phyloP scores from a whole-genome alignment of 2,888 invertebrate species.

The Tribolium freemani region DNA sequence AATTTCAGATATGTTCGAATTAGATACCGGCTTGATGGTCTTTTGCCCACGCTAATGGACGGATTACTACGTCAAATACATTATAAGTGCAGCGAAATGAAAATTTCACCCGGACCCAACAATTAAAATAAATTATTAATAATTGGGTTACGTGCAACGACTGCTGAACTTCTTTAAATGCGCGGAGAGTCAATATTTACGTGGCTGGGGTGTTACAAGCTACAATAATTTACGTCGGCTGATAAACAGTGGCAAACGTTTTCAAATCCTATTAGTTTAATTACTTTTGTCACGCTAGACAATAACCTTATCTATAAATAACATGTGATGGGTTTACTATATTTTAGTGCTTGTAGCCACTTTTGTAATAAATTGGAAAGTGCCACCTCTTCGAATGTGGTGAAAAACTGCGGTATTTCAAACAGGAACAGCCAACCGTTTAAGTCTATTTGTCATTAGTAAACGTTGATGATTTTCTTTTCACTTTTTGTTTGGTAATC shows the following conservation, averaged over 20 bases:
- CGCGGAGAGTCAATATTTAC: not conserved
- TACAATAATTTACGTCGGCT: slow-evolving; percentile 3
- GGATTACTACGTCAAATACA: slow-evolving; percentile 4
- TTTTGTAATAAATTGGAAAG: not conserved
- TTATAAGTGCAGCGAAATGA: not conserved
- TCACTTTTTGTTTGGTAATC: slow-evolving; percentile 49
- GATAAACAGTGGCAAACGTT: slow-evolving; percentile 19
- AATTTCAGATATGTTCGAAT: slow-evolving; percentile 40
- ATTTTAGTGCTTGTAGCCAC: not conserved
- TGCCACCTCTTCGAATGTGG: not conserved
- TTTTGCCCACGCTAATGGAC: slow-evolving; percentile 18
- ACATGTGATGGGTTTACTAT: slow-evolving; percentile 8
- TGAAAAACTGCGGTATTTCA: slow-evolving; percentile 20
- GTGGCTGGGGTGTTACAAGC: not conserved
- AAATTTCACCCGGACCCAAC: not conserved
- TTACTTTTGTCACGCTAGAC: slow-evolving; percentile 31
- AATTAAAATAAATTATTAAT: too few species aligned
- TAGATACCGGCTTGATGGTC: slow-evolving; percentile 15
- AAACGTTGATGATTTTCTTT: slow-evolving; percentile 2
- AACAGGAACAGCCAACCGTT: slow-evolving; percentile 29
- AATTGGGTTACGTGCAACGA: too few species aligned
- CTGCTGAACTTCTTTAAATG: not conserved
- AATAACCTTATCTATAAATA: slow-evolving; percentile 9
- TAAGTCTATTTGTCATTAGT: not conserved
- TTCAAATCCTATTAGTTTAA: slow-evolving; percentile 32